phyloP scores from a whole-genome alignment of 2,797 vertebrate species.

The Gymnoscopelus microlampas region DNA sequence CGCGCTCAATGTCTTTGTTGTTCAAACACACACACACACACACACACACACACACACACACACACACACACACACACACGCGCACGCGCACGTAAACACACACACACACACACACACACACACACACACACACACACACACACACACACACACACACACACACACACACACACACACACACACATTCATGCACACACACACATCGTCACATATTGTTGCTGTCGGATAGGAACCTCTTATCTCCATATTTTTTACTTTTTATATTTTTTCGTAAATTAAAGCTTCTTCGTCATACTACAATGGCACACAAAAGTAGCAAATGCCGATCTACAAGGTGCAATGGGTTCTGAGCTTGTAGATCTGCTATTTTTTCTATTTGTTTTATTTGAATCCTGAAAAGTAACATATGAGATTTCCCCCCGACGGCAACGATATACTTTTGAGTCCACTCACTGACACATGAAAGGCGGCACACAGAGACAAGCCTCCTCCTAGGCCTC shows the following conservation, averaged over 20 bases:
- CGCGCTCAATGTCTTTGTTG: neutral
- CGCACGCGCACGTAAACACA: neutral
- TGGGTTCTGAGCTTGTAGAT: no score
- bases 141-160: neutral
- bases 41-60: neutral
- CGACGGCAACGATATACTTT: no score
- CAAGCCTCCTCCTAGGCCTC: conserved; percentile 64
- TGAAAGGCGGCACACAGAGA: no score
- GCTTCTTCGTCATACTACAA: no score
- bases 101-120: neutral
- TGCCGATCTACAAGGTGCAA: no score
- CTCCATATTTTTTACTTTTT: neutral
- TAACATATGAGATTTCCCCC: no score
- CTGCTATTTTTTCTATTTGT: no score
- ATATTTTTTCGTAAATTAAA: neutral
- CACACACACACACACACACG: neutral
- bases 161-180: neutral
- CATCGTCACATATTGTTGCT: neutral
- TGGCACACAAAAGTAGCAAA: no score
- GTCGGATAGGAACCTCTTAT: neutral
- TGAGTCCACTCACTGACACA: no score
- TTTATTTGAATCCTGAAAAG: no score
- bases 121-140: neutral
- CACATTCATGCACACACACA: neutral
- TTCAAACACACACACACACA: neutral